Percentiles rank a stretch among this genome's conserved stretches.
phyloP scores from a whole-genome alignment of 2,888 invertebrate species.

The Perizoma flavofasciatum region DNA sequence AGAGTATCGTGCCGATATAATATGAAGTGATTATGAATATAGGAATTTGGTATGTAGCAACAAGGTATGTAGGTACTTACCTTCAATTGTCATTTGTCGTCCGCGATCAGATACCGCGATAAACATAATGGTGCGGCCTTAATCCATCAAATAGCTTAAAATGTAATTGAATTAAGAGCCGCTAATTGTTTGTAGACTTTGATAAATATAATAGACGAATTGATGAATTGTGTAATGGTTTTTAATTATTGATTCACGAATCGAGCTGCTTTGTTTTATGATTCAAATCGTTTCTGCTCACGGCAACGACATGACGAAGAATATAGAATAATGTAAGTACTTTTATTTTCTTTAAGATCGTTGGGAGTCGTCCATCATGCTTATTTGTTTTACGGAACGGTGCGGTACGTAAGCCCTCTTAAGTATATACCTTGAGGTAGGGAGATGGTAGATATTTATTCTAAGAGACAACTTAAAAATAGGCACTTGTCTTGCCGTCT shows the following conservation, averaged over 20 bases:
- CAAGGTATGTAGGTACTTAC: conserved; percentile 17
- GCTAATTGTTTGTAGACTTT: conserved; percentile 24
- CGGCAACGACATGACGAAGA: no score
- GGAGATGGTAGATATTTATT: conserved; percentile 11
- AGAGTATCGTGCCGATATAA: no score
- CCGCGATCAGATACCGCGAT: conserved; percentile 28
- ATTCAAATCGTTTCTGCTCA: background rate
- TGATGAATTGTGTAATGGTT: conserved; percentile 18
- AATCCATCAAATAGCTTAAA: conserved; percentile 31
- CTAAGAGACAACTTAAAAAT: conserved; percentile 32
- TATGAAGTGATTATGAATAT: no score
- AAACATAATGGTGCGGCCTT: conserved; percentile 28
- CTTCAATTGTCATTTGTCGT: conserved; percentile 33
- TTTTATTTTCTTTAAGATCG: conserved; percentile 1
- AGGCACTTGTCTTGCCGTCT: conserved; percentile 36
- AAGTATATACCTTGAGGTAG: background rate
- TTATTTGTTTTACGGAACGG: conserved; percentile 3
- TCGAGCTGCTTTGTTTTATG: background rate
- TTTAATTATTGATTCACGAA: conserved; percentile 23
- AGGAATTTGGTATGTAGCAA: no score
- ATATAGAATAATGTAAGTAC: background rate
- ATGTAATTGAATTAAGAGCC: conserved; percentile 29
- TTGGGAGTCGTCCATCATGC: conserved; percentile 1
- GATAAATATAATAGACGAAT: conserved; percentile 21
- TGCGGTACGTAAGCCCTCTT: conserved; percentile 2